These are phyloP conservation scores for Liasis olivaceus DNA, from an alignment of 2,797 vertebrate species.

Conservation along the genomic window DNA sequence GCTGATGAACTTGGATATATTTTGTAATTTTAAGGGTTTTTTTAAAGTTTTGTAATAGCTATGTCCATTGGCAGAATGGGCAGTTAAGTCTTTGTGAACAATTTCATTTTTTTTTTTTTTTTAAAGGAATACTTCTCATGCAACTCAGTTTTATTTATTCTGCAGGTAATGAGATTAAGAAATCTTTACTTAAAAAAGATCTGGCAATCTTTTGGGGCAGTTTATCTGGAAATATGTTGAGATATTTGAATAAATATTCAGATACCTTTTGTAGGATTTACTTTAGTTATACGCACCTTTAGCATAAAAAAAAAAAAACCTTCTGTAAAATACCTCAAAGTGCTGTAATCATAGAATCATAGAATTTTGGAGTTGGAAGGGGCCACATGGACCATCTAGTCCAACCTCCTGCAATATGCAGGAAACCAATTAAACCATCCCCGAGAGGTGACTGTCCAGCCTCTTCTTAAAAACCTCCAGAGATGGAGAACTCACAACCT, in stretches of 20 bases:
- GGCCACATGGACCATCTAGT: too few relatives aligned
- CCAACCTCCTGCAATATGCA: too few relatives aligned
- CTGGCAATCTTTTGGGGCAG: neutral
- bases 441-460: too few relatives aligned
- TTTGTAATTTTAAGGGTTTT: neutral
- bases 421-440: too few relatives aligned
- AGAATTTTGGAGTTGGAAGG: too few relatives aligned
- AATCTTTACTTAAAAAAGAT: neutral
- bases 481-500: too few relatives aligned
- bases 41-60: neutral
- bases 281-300: neutral
- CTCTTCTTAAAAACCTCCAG: too few relatives aligned
- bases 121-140: too few relatives aligned
- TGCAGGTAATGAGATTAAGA: neutral
- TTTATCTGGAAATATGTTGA: neutral
- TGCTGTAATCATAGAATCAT: too few relatives aligned
- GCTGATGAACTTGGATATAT: neutral
- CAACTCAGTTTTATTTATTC: neutral
- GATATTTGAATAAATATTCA: neutral
- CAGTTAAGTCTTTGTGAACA: too few relatives aligned
- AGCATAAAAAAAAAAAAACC: neutral
- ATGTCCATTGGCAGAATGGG: neutral
- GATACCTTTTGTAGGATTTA: neutral
- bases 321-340: slow-evolving; percentile 47
- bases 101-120: neutral